Percentiles rank a stretch among this genome's conserved stretches.
These are phyloP conservation scores for Neofelis nebulosa DNA, from an alignment of 2,113 vertebrate genomes.

Conservation along the genomic window DNA sequence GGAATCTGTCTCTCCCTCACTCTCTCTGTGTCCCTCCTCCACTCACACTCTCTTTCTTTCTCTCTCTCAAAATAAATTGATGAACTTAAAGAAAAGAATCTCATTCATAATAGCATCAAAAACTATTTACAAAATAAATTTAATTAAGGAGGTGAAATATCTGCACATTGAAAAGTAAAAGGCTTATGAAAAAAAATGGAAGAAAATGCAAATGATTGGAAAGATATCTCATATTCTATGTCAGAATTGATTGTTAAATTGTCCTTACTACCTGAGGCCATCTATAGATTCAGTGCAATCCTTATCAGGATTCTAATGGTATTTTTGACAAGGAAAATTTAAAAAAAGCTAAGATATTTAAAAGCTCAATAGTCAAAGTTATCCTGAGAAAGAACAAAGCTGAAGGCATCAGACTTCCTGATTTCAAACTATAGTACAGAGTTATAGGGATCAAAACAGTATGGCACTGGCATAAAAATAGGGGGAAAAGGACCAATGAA, in stretches of 20 bases:
- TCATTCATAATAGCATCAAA: neutral
- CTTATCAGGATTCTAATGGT: neutral
- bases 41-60: too few species aligned
- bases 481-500: neutral
- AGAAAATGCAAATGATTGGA: neutral
- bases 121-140: neutral
- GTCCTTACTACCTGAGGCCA: neutral
- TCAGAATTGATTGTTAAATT: neutral
- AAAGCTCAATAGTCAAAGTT: neutral
- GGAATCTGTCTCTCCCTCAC: too few species aligned
- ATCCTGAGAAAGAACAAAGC: neutral
- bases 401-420: neutral
- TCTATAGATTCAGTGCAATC: neutral
- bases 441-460: neutral
- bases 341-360: neutral
- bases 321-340: neutral
- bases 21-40: too few species aligned
- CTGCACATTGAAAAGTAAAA: neutral
- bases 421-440: neutral
- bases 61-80: too few species aligned
- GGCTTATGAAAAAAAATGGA: neutral
- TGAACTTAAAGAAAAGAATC: neutral
- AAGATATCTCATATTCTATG: neutral
- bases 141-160: neutral
- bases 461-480: neutral